Evolutionary conservation across 2,888 invertebrate species (phyloP), one percentile per base, ranked within the genome.

Genomic region (Caenorhabditis sp.): DNA sequence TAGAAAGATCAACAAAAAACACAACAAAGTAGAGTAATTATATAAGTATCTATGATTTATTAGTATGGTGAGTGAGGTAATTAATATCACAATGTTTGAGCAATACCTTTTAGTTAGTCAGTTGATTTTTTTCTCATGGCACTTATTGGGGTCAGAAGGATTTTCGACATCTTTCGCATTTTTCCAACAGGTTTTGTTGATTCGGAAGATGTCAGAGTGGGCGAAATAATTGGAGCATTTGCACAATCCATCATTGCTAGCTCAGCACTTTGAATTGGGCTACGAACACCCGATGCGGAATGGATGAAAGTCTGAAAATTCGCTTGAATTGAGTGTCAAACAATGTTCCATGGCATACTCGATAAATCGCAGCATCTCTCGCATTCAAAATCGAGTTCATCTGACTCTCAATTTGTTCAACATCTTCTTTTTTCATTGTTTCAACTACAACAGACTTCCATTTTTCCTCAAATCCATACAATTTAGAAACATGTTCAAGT

Each of bases 391-490:
- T 70, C 14, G 70, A 70, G 20, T 57, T 66, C 57, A 70, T 64
- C 58, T 74, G 74, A 20, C 60, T 61, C 20, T 43, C 53, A 14
- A 70, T 63, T 36, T 70, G 60, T 50, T 66, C 66, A 3, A 70
- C 63, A 50, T 70, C 70, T 10, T 43, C 43, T 31, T 64, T 70
- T 58, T 50, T 50, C 14, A 50, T 36, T 0, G 67, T 60, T 27
- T 74, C 74, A 21, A 74, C 61, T 0, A 38, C 60, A n/a, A 74
- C 70, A 38, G 58, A 62, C 27, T 61, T 56, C 74, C 74, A 74
- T 27, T 62, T 63, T 21, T 74, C 70, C n/a, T 70, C 74, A 38
- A 14, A 52, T 38, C 36, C 31, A 61, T 74, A 74, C 38, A 74
- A 54, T 64, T 72, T 61, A 14, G 69, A 50, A 7, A 73, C 60